A percentile compares a stretch with the other conserved stretches of the same genome.
Evolutionary conservation across 2,797 vertebrate genomes (phyloP).

Genomic region (Percopsis omiscomaycus): DNA sequence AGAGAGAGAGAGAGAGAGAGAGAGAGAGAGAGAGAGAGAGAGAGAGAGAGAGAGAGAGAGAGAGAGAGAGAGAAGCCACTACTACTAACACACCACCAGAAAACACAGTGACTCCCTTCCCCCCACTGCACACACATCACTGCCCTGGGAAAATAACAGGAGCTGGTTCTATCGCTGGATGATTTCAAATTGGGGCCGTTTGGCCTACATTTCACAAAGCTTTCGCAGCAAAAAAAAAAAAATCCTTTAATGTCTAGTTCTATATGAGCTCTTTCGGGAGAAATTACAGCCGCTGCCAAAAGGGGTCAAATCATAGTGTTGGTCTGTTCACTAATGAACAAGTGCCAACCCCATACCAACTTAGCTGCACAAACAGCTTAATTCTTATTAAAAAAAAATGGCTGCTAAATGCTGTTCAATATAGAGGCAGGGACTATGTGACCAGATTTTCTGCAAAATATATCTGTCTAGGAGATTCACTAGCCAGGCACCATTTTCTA

Average conservation of each 20-base stretch:
- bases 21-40: conserved; percentile 1
- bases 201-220: conserved; percentile 47
- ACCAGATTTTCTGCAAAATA: no score
- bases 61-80: conserved; percentile 41
- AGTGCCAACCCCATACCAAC: conserved; percentile 6
- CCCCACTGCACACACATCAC: conserved; percentile 61
- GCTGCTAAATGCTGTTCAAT: no score
- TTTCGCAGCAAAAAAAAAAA: conserved; percentile 5
- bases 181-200: conserved; percentile 27
- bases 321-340: conserved; percentile 5
- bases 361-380: neutral
- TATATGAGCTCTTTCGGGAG: conserved; percentile 2
- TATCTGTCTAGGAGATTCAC: no score
- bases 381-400: conserved; percentile 7
- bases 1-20: neutral
- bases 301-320: neutral
- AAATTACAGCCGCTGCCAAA: neutral
- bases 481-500: no score
- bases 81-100: conserved; percentile 58
- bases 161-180: conserved; percentile 19
- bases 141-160: conserved; percentile 48
- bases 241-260: conserved; percentile 10
- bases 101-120: conserved; percentile 63
- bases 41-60: conserved; percentile 7
- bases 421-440: no score